These are phyloP conservation scores for Rhyzopertha dominica DNA, from an alignment of 1,140 invertebrate genomes.

Conservation along the genomic window DNA sequence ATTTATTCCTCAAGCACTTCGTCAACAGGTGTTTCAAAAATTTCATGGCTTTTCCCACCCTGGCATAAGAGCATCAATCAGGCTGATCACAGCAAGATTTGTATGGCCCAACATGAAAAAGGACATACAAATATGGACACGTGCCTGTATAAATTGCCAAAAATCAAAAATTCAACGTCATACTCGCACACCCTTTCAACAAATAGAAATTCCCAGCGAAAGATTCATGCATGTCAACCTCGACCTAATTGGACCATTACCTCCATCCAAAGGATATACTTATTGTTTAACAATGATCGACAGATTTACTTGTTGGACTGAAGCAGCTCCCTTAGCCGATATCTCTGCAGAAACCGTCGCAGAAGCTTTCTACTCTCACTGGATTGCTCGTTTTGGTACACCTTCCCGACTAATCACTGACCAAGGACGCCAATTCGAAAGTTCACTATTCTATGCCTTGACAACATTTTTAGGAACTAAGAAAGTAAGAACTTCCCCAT, in stretches of 20 bases:
- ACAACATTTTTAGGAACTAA: conserved; percentile 24
- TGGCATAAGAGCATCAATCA: conserved; percentile 19
- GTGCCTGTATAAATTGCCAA: conserved; percentile 32
- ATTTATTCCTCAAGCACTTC: conserved; percentile 25
- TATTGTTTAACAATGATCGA: conserved; percentile 43
- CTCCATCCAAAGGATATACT: conserved; percentile 18
- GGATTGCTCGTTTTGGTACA: conserved; percentile 30
- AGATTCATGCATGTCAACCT: conserved; percentile 41
- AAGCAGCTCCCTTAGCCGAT: conserved; percentile 39
- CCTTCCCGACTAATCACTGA: conserved; percentile 37
- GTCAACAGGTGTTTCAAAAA: conserved; percentile 18
- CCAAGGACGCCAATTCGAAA: conserved; percentile 41
- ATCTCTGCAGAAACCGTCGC: conserved; percentile 35
- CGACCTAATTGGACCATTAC: conserved; percentile 45
- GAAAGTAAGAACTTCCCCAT: conserved; percentile 34
- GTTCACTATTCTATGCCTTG: conserved; percentile 22
- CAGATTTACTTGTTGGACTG: conserved; percentile 43
- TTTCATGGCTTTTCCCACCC: conserved; percentile 24
- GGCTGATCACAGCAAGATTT: conserved; percentile 26
- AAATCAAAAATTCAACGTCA: conserved; percentile 27
- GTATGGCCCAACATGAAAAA: conserved; percentile 33
- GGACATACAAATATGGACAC: conserved; percentile 24
- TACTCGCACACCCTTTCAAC: conserved; percentile 10
- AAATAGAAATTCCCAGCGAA: conserved; percentile 7
- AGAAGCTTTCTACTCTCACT: conserved; percentile 33